Conservation (phyloP, 2,113 vertebrate genomes). For the Periophthalmodon schlosseri region DNA sequence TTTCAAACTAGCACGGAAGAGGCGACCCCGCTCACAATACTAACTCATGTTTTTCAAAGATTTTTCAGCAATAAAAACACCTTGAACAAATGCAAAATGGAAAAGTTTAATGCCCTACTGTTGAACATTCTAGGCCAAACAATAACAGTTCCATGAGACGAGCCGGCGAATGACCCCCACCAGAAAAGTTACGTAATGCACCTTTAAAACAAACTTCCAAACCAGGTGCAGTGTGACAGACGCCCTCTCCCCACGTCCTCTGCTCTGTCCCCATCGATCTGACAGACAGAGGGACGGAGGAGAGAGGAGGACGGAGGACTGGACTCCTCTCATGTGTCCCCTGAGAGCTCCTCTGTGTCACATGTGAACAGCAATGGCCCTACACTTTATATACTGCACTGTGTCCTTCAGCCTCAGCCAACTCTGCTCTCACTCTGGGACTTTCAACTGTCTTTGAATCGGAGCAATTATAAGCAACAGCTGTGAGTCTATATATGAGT, state of each 20-base stretch:
- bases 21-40: too few species aligned
- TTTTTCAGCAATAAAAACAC: too few species aligned
- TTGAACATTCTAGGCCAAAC: too few species aligned
- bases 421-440: neutral
- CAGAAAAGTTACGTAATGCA: too few species aligned
- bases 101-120: too few species aligned
- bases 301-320: slow-evolving; percentile 4
- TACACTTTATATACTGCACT: neutral
- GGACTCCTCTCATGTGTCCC: slow-evolving; percentile 38
- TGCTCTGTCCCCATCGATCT: slow-evolving; percentile 5
- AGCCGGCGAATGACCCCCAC: too few species aligned
- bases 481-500: too few species aligned
- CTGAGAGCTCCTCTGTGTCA: slow-evolving; percentile 19
- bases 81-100: too few species aligned
- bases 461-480: neutral
- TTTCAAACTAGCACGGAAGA: too few species aligned
- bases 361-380: neutral
- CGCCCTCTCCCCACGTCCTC: neutral
- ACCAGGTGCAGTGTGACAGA: neutral
- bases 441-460: neutral
- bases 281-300: neutral
- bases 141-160: too few species aligned
- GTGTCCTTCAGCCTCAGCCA: neutral
- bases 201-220: neutral
- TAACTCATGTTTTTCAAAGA: too few species aligned